phyloP scores from a whole-genome alignment of 2,113 vertebrate species.

The Anolis carolinensis region DNA sequence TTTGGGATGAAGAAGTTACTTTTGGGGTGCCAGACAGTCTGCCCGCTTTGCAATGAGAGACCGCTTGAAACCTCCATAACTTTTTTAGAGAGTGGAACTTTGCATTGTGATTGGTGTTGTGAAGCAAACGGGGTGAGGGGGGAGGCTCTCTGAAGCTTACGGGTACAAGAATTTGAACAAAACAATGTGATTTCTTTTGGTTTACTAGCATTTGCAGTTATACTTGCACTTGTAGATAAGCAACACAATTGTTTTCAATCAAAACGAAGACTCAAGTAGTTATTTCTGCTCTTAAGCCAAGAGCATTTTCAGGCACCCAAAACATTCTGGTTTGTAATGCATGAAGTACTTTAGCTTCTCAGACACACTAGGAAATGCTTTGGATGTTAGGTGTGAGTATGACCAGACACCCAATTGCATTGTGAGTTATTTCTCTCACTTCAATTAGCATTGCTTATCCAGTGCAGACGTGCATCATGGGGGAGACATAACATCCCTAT shows the following conservation, averaged over 20 bases:
- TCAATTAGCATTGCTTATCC: background rate
- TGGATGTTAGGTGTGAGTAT: background rate
- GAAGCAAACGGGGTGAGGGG: background rate
- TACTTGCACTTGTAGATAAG: background rate
- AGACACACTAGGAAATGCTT: background rate
- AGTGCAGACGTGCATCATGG: background rate
- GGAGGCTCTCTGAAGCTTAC: conserved; percentile 34
- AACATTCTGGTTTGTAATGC: background rate
- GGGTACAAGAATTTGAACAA: background rate
- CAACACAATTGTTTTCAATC: background rate
- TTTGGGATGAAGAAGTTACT: conserved; percentile 66
- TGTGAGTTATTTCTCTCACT: background rate
- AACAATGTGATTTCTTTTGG: background rate
- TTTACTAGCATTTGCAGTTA: background rate
- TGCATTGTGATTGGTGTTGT: background rate
- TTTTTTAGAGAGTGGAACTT: conserved; percentile 59
- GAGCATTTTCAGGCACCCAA: background rate
- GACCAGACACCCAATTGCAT: background rate
- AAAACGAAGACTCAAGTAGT: background rate
- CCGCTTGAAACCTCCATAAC: conserved; percentile 72
- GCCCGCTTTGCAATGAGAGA: conserved; percentile 83
- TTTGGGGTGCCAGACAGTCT: conserved; percentile 88
- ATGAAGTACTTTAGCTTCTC: background rate
- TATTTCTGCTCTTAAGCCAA: background rate
- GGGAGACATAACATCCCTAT: background rate